Conservation (phyloP, 1,140 invertebrate species). For the Drosophila nannoptera region DNA sequence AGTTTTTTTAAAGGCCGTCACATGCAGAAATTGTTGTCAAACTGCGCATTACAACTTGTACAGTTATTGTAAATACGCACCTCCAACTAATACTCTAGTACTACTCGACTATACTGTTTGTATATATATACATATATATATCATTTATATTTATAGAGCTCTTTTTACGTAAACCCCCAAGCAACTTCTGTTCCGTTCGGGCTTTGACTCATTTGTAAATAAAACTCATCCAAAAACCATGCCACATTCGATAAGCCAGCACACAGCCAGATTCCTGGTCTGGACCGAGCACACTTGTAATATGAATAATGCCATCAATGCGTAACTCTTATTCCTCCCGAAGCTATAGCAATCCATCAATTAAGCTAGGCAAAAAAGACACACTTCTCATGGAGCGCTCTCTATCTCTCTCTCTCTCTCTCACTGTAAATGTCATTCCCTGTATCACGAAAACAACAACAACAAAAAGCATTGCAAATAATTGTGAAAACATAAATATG, state of each 20-base stretch:
- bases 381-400: no score
- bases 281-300: not conserved
- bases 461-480: not conserved
- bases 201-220: conserved; percentile 68
- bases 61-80: conserved; percentile 45
- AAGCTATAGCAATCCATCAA: no score
- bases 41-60: conserved; percentile 51
- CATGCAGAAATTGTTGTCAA: conserved; percentile 50
- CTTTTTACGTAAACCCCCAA: conserved; percentile 30
- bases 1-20: conserved; percentile 34
- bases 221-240: conserved; percentile 61
- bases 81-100: not conserved
- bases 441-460: no score
- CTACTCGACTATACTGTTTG: not conserved
- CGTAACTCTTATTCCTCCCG: no score
- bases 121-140: conserved; percentile 26
- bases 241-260: no score
- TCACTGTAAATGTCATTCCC: no score
- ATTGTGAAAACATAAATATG: conserved; percentile 20
- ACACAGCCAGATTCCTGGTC: no score
- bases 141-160: conserved; percentile 53
- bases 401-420: no score
- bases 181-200: conserved; percentile 48
- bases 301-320: conserved; percentile 19
- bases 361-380: no score